Base-by-base conservation (phyloP, 1,140 invertebrate species). In the Conus betulinus region DNA sequence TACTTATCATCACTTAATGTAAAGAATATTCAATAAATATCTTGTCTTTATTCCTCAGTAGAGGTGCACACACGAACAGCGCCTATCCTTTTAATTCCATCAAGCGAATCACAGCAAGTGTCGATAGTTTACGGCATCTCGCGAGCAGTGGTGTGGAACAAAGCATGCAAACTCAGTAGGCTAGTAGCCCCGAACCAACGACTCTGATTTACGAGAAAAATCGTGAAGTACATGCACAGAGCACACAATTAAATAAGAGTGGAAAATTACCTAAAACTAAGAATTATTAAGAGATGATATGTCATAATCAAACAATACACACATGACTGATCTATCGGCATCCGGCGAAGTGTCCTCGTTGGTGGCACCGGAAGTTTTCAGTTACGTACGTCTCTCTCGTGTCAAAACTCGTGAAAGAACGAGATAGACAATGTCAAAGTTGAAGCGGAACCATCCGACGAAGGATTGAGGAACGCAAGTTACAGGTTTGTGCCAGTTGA, bases 311-410 rank as follows among this genome's bases (percentile, higher is more conserved):
- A 7, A 71, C 11, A 71, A 23, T 71, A 71, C 67, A 71, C 7
- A 71, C 67, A 71, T 20, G 67, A 71, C 15, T 81, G 76, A 51
- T 5, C 39, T 53, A 51, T 53, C 39, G 79, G 79, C 39, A 39
- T 52, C 39, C 27, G 39, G 53, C 6, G 39, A 4, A 17, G 67
- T 53, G 79, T 81, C 52, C 79, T 51, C 79, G 79, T 81, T 81
- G 82, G 82, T 63, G 23, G 74, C 85, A 87, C 85, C 85, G 85
- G 85, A 87, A 87, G 85, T 78, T 78, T 78, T 87, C 17, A n/a
- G 67, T 71, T 71, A 71, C 67, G 67, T 71, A 71, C 6, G 23
- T 20, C 17, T 71, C 67, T 71, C 67, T 57, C 55, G 55, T 7
- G 7, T 71, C 15, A 23, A 71, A 71, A 11, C 67, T 71, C 67